A percentile compares a stretch with the other conserved stretches of the same genome.
phyloP scores from a whole-genome alignment of 2,888 invertebrate species.

The Campaea margaritaria region DNA sequence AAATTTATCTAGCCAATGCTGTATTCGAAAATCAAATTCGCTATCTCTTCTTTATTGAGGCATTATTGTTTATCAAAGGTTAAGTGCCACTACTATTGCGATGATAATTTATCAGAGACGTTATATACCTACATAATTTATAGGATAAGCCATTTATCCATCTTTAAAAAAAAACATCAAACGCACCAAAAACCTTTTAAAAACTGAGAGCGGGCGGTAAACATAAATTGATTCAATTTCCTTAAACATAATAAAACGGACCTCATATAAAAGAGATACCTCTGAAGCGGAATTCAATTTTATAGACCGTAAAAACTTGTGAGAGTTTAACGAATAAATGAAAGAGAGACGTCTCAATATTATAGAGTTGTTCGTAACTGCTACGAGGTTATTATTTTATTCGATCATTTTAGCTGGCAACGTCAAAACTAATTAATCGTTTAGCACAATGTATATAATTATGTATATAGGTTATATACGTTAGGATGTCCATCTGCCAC shows the following conservation, averaged over 20 bases:
- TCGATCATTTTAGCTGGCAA: no score
- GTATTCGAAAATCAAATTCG: no score
- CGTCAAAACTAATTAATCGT: no score
- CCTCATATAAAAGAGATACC: conserved; percentile 39
- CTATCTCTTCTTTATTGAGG: no score
- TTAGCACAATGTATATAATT: no score
- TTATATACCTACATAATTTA: neutral
- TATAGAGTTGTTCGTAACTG: neutral
- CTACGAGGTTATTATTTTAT: no score
- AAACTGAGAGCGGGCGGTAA: conserved; percentile 28
- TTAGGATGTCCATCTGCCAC: no score
- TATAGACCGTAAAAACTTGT: conserved; percentile 45
- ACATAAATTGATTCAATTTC: conserved; percentile 39
- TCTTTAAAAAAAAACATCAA: conserved; percentile 3
- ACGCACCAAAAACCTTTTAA: conserved; percentile 20
- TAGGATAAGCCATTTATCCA: neutral
- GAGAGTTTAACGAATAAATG: conserved; percentile 43
- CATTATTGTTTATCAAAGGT: no score
- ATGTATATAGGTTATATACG: no score
- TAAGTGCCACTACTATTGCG: no score
- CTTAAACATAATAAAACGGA: conserved; percentile 39
- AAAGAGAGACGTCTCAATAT: conserved; percentile 46
- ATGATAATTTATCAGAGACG: neutral
- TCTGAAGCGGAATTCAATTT: conserved; percentile 43
- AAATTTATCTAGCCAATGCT: no score